Percentiles rank a stretch among this genome's conserved stretches.
Evolutionary conservation across 2,113 vertebrate species (phyloP).

Genomic region (Dasyornis broadbenti): DNA sequence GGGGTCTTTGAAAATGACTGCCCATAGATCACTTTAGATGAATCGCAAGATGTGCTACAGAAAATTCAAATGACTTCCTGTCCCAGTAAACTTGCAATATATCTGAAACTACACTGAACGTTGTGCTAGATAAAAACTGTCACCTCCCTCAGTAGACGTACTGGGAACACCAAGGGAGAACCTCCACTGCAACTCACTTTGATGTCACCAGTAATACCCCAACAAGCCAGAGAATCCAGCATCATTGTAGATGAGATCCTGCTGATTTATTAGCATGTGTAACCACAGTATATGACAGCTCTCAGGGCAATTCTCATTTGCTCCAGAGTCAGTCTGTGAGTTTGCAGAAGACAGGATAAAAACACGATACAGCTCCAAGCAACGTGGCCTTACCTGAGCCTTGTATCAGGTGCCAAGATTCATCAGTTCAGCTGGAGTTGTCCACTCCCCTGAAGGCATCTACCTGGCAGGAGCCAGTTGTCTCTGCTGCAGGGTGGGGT

Average conservation of each 20-base stretch:
- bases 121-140: accelerated
- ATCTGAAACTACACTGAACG: not conserved
- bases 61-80: not conserved
- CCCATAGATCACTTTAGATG: not conserved
- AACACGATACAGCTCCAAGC: not conserved
- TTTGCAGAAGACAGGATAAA: not conserved
- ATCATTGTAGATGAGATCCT: not conserved
- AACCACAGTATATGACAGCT: accelerated
- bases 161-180: not conserved
- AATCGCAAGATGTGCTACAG: not conserved
- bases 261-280: not conserved
- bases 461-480: not conserved
- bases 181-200: not conserved
- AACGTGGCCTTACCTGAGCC: constrained; percentile 7
- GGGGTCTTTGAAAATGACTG: not conserved
- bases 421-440: constrained; percentile 33
- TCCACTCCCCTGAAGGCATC: not conserved
- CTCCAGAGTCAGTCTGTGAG: accelerated
- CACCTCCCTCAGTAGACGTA: not conserved
- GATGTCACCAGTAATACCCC: not conserved
- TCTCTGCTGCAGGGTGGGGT: not conserved
- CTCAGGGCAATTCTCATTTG: accelerated
- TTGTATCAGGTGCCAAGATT: constrained; percentile 23
- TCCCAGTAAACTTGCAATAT: not conserved
- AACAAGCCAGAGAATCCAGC: not conserved